These are phyloP conservation scores for Dipodomys merriami DNA, from an alignment of 2,113 vertebrate genomes.

Conservation along the genomic window DNA sequence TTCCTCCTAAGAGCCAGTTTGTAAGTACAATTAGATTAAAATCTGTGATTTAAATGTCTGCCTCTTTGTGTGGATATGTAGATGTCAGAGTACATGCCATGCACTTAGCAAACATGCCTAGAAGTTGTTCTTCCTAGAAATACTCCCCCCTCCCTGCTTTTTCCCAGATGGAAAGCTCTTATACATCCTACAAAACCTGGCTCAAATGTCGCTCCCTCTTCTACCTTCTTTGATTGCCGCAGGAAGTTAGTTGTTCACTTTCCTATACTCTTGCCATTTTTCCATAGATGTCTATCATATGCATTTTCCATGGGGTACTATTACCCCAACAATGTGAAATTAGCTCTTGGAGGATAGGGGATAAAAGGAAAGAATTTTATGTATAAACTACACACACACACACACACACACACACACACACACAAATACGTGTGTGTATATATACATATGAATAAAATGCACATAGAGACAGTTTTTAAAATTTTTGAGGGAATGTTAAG, in stretches of 20 bases:
- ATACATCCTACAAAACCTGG: not conserved
- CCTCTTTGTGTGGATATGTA: not conserved
- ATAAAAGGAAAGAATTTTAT: not conserved
- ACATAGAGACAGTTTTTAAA: not conserved
- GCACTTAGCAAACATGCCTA: not conserved
- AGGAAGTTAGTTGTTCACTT: not conserved
- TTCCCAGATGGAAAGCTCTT: constrained; percentile 1
- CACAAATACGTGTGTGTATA: not conserved
- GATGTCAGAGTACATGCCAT: not conserved
- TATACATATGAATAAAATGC: no score
- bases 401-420: not conserved
- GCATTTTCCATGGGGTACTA: not conserved
- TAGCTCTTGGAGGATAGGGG: not conserved
- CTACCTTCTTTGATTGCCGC: not conserved
- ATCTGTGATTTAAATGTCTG: not conserved
- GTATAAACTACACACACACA: not conserved
- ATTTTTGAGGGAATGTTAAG: not conserved
- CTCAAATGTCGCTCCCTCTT: constrained; percentile 12
- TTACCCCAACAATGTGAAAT: not conserved
- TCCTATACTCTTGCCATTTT: not conserved
- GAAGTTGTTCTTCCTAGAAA: not conserved
- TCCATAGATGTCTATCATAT: not conserved
- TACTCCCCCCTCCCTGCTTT: not conserved
- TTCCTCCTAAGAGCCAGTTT: constrained; percentile 29
- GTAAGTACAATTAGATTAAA: not conserved